Percentiles rank a stretch among this genome's conserved stretches.
phyloP scores from a whole-genome alignment of 2,888 invertebrate species.

The Eulithis testata region DNA sequence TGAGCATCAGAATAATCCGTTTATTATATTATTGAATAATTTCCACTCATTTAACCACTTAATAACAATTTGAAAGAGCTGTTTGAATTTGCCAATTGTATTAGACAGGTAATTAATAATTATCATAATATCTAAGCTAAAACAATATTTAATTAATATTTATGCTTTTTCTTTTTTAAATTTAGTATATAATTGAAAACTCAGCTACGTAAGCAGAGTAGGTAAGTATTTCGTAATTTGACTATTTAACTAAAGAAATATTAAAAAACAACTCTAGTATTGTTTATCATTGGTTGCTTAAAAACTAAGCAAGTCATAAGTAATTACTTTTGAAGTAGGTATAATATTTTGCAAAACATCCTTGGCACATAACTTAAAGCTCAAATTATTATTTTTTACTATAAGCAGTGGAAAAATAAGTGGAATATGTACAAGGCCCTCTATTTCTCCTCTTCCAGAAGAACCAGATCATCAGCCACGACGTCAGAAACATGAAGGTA shows the following conservation, averaged over 20 bases:
- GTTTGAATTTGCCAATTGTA: slow-evolving; percentile 2
- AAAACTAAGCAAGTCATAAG: too few species aligned
- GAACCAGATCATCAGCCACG: slow-evolving; percentile 96
- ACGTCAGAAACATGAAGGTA: slow-evolving; percentile 98
- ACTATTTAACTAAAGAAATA: too few species aligned
- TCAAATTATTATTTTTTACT: slow-evolving; percentile 67
- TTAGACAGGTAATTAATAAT: too few species aligned
- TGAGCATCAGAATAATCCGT: slow-evolving; percentile 76
- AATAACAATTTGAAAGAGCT: slow-evolving; percentile 72
- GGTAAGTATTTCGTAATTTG: too few species aligned
- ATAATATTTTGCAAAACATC: slow-evolving; percentile 4
- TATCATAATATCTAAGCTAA: too few species aligned
- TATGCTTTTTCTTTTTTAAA: too few species aligned
- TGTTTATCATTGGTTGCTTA: too few species aligned
- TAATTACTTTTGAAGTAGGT: too few species aligned
- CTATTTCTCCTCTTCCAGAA: slow-evolving; percentile 88
- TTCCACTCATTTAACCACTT: slow-evolving; percentile 72
- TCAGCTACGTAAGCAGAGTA: too few species aligned
- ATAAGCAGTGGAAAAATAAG: slow-evolving; percentile 66
- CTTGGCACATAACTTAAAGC: slow-evolving; percentile 15
- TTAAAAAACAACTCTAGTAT: too few species aligned
- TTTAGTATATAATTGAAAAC: too few species aligned
- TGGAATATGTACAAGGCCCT: slow-evolving; percentile 67
- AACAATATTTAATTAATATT: too few species aligned
- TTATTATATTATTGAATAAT: slow-evolving; percentile 43